Base-by-base conservation (phyloP, 1,140 invertebrate genomes). In the Holotrichia oblita region DNA sequence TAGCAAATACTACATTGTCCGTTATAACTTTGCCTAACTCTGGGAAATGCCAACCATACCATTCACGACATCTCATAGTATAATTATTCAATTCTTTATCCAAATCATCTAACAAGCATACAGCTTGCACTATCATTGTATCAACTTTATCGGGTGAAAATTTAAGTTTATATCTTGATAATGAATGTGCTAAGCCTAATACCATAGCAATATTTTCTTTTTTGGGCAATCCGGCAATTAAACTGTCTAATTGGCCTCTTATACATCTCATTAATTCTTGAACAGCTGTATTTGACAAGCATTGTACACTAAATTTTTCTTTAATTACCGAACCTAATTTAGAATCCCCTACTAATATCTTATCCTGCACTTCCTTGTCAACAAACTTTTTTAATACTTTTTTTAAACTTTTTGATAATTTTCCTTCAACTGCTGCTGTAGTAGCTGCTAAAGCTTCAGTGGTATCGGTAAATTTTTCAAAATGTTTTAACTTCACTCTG, bases 11-110 rank as follows among this genome's bases (percentile, higher is more conserved):
- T 76, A 94, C 90, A 86, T 99, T 98, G 85, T 99, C 99, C 2
- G 94, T 93, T 12, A 99, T 91, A 78, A 99, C 94, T 88, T 99
- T 99, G n/a, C 95, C 93, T 0, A 99, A 88, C 88, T 99, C 99
- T 0, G 99, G 99, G 86, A 99, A 99, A 88, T 99, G 99, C 98
- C 98, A 99, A 0, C 98, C 98, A 86, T 99, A 99, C 98, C 98
- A 99, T 87, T 99, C 97, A 77, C 96, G 89, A 77, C 93, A 93
- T 81, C 98, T 91, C 99, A 99, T 99, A 22, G 97, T 92, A 83
- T 99, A 99, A 86, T 99, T 99, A 85, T 99, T 99, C 12, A 99
- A 87, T 88, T 99, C 98, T 86, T 99, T 99, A 86, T 99, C 99
- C 78, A 99, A 88, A 87, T 99, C 98, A 88, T 99, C 99, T 0